These are phyloP conservation scores for Amphipoea oculea DNA, from an alignment of 2,888 invertebrate genomes.

Conservation along the genomic window DNA sequence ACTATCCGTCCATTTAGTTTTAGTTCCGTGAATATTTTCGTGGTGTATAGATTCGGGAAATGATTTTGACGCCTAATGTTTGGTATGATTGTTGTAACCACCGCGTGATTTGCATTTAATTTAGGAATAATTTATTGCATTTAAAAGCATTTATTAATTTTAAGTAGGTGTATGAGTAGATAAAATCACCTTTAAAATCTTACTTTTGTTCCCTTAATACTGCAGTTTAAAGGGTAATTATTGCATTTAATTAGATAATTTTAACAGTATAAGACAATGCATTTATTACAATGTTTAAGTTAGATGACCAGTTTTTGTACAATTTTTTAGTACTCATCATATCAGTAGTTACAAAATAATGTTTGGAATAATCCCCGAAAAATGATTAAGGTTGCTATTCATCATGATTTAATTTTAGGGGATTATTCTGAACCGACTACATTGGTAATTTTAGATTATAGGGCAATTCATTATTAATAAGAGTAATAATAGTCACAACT, in stretches of 20 bases:
- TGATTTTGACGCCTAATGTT: conserved; percentile 69
- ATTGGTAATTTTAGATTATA: conserved; percentile 64
- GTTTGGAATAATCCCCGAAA: conserved; percentile 87
- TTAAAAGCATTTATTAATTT: conserved; percentile 82
- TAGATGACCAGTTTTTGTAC: conserved; percentile 79
- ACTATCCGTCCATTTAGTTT: conserved; percentile 76
- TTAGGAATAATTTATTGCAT: conserved; percentile 86
- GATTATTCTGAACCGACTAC: conserved; percentile 85
- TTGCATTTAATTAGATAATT: conserved; percentile 70
- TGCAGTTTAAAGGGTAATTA: conserved; percentile 71
- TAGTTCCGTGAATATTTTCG: conserved; percentile 70
- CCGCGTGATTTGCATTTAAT: conserved; percentile 87
- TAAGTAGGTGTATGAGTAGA: conserved; percentile 66
- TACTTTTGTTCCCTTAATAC: conserved; percentile 64
- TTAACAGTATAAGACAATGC: conserved; percentile 74
- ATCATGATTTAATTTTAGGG: conserved; percentile 75
- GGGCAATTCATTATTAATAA: conserved; percentile 56
- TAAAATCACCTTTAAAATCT: conserved; percentile 56
- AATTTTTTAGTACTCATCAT: conserved; percentile 77
- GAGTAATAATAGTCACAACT: conserved; percentile 61
- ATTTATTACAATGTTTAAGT: conserved; percentile 77
- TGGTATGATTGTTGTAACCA: conserved; percentile 83
- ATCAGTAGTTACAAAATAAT: conserved; percentile 73
- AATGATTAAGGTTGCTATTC: conserved; percentile 65
- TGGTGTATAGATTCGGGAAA: conserved; percentile 75